Base-by-base conservation (phyloP, 2,888 invertebrate species). In the Alentia gelatinosa region DNA sequence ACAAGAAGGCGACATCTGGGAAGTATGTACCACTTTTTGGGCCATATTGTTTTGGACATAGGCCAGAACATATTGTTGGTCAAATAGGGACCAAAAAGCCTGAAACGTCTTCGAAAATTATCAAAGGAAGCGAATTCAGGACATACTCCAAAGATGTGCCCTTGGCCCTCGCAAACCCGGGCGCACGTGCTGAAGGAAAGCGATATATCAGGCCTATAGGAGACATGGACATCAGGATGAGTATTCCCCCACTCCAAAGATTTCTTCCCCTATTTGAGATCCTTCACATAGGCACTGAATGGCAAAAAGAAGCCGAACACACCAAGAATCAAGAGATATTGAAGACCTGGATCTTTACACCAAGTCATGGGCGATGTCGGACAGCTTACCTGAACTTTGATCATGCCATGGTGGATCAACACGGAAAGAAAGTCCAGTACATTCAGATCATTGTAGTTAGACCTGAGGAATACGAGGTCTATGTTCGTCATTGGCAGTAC, bases 401-500 rank as follows among this genome's bases (percentile, higher is more conserved):
- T 15, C 33, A 30, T 9, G 30, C 68, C 1, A 68, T 68, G 68
- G 68, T 68, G n/a, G 68, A 30, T 26, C 12, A 19, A 3, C 3
- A 68, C 3, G n/a, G 30, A 68, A 19, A 68, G 30, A 1, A 26
- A 68, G 68, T 26, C 68, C 68, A 68, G 33, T 68, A 68, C 15
- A 30, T 68, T 1, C 68, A 68, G 3, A 30, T 68, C 30, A 68
- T 68, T 5, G 68, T 68, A 12, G 68, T 68, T 3, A 1, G 68
- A 30, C 33, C 68, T 5, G 15, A 19, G 12, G 68, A 68, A 30
- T 68, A 68, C 30, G 68, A 68, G 23, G 23, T 30, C 1, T 68
- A 68, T 30, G 26, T 68, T 26, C 68, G n/a, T 68, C 30, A 50
- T 30, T 91, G 89, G 89, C 47, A 39, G 5, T 35, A 37, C n/a